These are phyloP conservation scores for Porites rus DNA, from an alignment of 92 coral and sea anemone genomes.

Conservation along the genomic window DNA sequence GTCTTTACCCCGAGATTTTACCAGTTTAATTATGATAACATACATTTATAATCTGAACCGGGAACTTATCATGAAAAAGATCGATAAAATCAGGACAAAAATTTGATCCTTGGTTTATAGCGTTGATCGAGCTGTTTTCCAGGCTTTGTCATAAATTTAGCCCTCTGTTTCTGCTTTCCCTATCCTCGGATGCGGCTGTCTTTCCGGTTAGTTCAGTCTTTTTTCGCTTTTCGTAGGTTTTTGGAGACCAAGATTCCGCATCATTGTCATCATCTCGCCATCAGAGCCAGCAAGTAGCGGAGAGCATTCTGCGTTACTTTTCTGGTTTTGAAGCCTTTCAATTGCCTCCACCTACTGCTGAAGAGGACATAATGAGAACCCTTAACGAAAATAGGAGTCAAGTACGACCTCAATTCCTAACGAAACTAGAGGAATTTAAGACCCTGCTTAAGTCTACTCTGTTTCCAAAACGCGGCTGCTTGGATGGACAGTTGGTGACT, in stretches of 20 bases:
- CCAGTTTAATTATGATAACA: too few relatives aligned
- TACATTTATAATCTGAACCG: too few relatives aligned
- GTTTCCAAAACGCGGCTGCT: constrained; percentile 10
- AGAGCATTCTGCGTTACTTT: constrained; percentile 28
- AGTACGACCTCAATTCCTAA: background rate
- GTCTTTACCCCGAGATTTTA: background rate
- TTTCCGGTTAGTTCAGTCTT: background rate
- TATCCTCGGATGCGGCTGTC: too few relatives aligned
- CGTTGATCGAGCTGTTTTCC: too few relatives aligned
- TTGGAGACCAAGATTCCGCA: background rate
- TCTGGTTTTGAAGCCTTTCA: constrained; percentile 6
- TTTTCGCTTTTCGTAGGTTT: constrained; percentile 7
- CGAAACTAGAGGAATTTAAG: constrained; percentile 3
- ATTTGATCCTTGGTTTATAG: too few relatives aligned
- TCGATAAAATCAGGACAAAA: too few relatives aligned
- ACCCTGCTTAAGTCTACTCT: background rate
- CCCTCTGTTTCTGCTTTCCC: too few relatives aligned
- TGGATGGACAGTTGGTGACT: constrained; percentile 10
- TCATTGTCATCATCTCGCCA: background rate
- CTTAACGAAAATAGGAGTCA: background rate
- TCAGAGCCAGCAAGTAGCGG: background rate
- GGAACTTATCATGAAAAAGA: too few relatives aligned
- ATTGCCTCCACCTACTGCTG: constrained; percentile 6
- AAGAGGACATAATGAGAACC: background rate
- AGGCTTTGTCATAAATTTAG: too few relatives aligned